Percentiles rank a stretch among this genome's conserved stretches.
These are phyloP conservation scores for Ptilodon capucinus DNA, from an alignment of 2,888 invertebrate species.

Conservation along the genomic window DNA sequence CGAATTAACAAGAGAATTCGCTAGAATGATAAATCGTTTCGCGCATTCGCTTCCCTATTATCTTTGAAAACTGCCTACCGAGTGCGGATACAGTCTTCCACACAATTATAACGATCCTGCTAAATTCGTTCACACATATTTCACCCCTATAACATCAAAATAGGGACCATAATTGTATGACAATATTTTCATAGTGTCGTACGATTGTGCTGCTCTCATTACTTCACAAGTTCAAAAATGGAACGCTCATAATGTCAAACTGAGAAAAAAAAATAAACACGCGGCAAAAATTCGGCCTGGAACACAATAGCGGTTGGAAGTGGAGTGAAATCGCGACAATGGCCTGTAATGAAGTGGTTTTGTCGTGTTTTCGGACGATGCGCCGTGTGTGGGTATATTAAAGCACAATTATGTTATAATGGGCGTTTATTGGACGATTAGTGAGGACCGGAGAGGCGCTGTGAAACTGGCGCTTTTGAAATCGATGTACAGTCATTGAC, in stretches of 20 bases:
- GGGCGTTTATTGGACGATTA: conserved; percentile 74
- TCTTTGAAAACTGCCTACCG: conserved; percentile 24
- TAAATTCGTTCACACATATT: background rate
- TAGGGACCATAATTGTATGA: conserved; percentile 15
- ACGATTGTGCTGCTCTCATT: conserved; percentile 11
- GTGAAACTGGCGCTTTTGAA: conserved; percentile 47
- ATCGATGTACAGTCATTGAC: conserved; percentile 26
- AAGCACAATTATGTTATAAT: conserved; percentile 74
- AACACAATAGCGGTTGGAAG: conserved; percentile 58
- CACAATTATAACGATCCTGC: conserved; percentile 2
- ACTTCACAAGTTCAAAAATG: conserved; percentile 21
- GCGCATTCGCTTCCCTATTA: conserved; percentile 52
- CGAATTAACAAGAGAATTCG: conserved; percentile 75
- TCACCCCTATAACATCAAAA: background rate
- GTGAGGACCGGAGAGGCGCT: conserved; percentile 41
- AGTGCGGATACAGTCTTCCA: conserved; percentile 12
- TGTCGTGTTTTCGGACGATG: conserved; percentile 61
- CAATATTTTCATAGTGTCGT: background rate
- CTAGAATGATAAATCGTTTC: conserved; percentile 64
- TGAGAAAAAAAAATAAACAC: conserved; percentile 26
- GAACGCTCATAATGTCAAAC: conserved; percentile 17
- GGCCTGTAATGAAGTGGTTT: conserved; percentile 58
- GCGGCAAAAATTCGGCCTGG: conserved; percentile 31
- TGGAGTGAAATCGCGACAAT: conserved; percentile 70
- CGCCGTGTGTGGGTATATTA: conserved; percentile 70